A percentile compares a stretch with the other conserved stretches of the same genome.
phyloP scores from a whole-genome alignment of 2,888 invertebrate genomes.

The Heteromurus nitidus region DNA sequence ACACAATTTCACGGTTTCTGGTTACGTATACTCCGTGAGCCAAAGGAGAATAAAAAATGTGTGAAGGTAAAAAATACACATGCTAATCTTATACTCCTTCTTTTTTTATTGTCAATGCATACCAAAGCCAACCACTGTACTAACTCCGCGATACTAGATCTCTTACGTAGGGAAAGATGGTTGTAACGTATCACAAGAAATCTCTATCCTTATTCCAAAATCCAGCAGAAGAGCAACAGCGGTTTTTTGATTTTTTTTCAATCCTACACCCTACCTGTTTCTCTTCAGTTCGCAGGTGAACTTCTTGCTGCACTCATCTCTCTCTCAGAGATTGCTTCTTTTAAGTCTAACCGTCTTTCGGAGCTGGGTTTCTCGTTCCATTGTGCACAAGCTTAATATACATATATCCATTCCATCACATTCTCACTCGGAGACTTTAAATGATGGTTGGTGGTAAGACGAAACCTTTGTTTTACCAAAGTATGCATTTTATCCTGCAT shows the following conservation, averaged over 20 bases:
- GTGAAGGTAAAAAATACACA: neutral
- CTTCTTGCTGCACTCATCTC: neutral
- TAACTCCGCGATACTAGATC: neutral
- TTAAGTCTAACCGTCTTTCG: too few relatives aligned
- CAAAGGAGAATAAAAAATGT: conserved; percentile 18
- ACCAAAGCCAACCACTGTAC: conserved; percentile 32
- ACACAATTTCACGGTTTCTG: conserved; percentile 67
- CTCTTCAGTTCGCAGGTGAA: neutral
- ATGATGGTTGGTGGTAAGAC: too few relatives aligned
- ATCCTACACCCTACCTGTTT: conserved; percentile 14
- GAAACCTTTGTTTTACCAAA: too few relatives aligned
- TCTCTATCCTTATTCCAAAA: conserved; percentile 56
- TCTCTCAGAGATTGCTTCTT: neutral
- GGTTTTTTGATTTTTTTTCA: neutral
- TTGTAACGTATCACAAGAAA: conserved; percentile 48
- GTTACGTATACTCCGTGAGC: conserved; percentile 12
- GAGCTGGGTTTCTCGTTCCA: too few relatives aligned
- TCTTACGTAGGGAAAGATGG: conserved; percentile 31
- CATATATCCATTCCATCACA: too few relatives aligned
- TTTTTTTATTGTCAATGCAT: conserved; percentile 1
- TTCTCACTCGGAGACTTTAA: too few relatives aligned
- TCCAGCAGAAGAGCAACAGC: conserved; percentile 39
- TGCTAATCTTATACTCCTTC: neutral
- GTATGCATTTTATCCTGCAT: too few relatives aligned
- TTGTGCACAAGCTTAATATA: too few relatives aligned